Evolutionary conservation across 2,888 invertebrate species (phyloP).

Genomic region (Aleiodes leptofemur): DNA sequence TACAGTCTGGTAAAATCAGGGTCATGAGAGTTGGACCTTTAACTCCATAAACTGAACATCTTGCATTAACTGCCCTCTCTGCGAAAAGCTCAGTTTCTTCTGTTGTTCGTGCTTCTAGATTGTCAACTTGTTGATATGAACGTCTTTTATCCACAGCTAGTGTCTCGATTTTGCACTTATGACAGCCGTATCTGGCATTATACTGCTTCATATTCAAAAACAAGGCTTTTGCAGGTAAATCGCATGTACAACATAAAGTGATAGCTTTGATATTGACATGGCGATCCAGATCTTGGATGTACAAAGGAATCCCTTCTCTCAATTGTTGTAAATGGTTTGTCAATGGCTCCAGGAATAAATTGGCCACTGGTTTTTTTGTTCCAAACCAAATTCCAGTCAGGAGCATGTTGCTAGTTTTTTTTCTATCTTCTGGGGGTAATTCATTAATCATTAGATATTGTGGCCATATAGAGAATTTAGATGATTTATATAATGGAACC

Average conservation of each 20-base stretch:
- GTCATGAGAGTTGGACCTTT: too few species aligned
- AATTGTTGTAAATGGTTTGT: slow-evolving; percentile 22
- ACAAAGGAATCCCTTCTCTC: neutral
- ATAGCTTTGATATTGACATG: neutral
- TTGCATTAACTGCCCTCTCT: too few species aligned
- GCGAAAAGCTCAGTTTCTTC: too few species aligned
- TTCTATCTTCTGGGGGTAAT: slow-evolving; percentile 35
- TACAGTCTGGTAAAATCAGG: too few species aligned
- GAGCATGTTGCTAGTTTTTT: slow-evolving; percentile 44
- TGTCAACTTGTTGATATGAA: too few species aligned
- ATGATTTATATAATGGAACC: too few species aligned
- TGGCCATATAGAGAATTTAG: slow-evolving; percentile 45
- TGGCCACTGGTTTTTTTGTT: slow-evolving; percentile 39
- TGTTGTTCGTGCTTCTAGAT: too few species aligned
- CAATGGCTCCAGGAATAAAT: slow-evolving; percentile 40
- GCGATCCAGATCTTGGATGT: neutral
- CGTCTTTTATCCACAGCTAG: too few species aligned
- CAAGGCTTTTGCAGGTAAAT: slow-evolving; percentile 34
- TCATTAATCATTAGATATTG: slow-evolving; percentile 44
- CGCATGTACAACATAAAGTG: slow-evolving; percentile 33
- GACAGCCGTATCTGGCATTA: slow-evolving; percentile 32
- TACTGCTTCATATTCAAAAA: slow-evolving; percentile 32
- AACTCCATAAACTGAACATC: too few species aligned
- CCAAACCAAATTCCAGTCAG: slow-evolving; percentile 51
- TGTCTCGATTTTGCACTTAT: slow-evolving; percentile 28